A percentile compares a stretch with the other conserved stretches of the same genome.
Evolutionary conservation across 2,113 vertebrate genomes (phyloP).

Genomic region (Cephalophus harveyi): DNA sequence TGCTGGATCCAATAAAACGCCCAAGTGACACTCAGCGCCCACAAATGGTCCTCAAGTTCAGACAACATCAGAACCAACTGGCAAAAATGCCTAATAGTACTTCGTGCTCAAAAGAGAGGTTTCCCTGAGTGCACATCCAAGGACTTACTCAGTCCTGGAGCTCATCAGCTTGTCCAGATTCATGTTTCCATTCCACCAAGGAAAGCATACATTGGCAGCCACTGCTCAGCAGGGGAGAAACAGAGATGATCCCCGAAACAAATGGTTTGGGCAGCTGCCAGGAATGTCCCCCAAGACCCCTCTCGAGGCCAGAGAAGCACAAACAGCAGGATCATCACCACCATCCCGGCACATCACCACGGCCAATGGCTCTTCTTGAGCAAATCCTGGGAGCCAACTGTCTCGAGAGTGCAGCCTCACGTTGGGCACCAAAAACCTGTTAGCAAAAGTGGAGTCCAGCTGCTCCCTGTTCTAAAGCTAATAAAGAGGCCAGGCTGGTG

Average conservation of each 20-base stretch:
- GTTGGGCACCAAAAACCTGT: neutral
- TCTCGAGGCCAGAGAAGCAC: neutral
- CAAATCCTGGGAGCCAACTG: fast-evolving
- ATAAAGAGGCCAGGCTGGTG: neutral
- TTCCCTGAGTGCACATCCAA: neutral
- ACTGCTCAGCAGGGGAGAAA: neutral
- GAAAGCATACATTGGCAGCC: neutral
- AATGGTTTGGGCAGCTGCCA: neutral
- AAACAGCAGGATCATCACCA: neutral
- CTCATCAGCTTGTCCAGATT: neutral
- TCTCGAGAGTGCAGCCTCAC: neutral
- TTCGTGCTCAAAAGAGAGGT: neutral
- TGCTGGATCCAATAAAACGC: neutral
- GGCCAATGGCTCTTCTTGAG: neutral
- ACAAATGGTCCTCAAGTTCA: neutral
- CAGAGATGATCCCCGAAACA: fast-evolving
- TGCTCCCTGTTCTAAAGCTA: neutral
- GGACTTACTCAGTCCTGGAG: neutral
- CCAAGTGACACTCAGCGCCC: neutral
- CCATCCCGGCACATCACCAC: neutral
- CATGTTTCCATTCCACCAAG: neutral
- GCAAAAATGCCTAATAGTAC: neutral
- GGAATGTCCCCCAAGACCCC: neutral
- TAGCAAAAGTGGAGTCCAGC: neutral
- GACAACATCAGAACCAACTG: neutral